Evolutionary conservation across 2,113 vertebrate genomes (phyloP).

Genomic region (Alosa alosa): DNA sequence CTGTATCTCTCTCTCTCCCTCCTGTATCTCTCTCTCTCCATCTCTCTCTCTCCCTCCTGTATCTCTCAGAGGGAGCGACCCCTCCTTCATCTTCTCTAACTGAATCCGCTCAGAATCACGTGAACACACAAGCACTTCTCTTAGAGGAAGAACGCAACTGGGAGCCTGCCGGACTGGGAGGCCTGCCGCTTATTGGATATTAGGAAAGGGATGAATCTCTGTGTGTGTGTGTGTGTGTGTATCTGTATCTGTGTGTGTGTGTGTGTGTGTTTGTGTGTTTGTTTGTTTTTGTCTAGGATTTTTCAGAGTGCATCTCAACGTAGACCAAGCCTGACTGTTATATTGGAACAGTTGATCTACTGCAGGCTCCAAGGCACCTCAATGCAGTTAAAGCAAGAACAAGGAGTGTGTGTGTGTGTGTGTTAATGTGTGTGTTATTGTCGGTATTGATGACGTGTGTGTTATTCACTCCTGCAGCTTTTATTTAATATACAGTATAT

Average conservation of each 20-base stretch:
- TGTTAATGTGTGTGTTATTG: conserved; percentile 35
- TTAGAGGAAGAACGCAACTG: neutral
- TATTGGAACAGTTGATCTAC: conserved; percentile 47
- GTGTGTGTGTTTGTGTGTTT: conserved; percentile 5
- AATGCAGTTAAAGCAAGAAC: conserved; percentile 40
- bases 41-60: neutral
- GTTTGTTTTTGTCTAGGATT: neutral
- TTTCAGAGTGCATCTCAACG: conserved; percentile 27
- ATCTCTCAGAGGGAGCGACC: neutral
- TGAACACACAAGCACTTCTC: neutral
- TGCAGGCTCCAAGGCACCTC: conserved; percentile 42
- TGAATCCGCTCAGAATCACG: neutral
- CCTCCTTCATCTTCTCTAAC: neutral
- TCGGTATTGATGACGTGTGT: no score
- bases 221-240: conserved; percentile 12
- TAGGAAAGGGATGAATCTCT: neutral
- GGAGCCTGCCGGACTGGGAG: neutral
- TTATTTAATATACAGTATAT: conserved; percentile 5
- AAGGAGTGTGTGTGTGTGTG: conserved; percentile 31
- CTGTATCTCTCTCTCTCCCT: neutral
- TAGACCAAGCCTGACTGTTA: conserved; percentile 36
- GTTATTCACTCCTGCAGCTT: no score
- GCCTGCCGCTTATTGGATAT: neutral
- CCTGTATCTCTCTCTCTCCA: neutral
- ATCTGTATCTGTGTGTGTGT: neutral